Evolutionary conservation across 1,140 invertebrate species (phyloP).

Genomic region (Nephila pilipes): DNA sequence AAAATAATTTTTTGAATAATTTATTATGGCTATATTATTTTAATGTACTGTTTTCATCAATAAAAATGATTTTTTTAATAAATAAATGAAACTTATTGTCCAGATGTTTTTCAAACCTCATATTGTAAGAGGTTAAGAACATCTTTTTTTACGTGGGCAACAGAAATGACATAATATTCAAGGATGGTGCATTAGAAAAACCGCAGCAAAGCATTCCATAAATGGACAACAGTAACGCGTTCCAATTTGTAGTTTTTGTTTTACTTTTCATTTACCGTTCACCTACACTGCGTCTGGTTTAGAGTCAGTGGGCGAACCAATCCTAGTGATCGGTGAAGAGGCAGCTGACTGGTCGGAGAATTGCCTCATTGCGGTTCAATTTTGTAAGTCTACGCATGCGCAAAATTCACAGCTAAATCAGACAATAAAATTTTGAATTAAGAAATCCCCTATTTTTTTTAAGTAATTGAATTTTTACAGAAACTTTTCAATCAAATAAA

Average conservation of each 20-base stretch:
- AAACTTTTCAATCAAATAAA: too few species aligned
- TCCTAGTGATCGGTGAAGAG: background rate
- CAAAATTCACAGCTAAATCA: background rate
- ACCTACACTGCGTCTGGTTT: conserved; percentile 60
- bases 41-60: background rate
- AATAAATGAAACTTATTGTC: too few species aligned
- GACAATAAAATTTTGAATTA: conserved; percentile 14
- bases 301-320: conserved; percentile 48
- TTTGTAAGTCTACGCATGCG: conserved; percentile 21
- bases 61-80: background rate
- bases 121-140: background rate
- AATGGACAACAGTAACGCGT: conserved; percentile 18
- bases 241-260: conserved; percentile 51
- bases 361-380: conserved; percentile 4
- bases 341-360: background rate
- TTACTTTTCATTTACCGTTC: conserved; percentile 24
- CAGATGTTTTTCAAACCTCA: conserved; percentile 19
- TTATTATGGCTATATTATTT: background rate
- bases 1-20: background rate
- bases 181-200: background rate
- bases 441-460: background rate
- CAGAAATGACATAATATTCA: background rate
- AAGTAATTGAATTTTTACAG: background rate
- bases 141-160: background rate
- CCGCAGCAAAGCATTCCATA: conserved; percentile 20